Evolutionary conservation across 2,888 invertebrate species (phyloP), one percentile per base, ranked within the genome.

Genomic region (Rhorus exstirpatorius): DNA sequence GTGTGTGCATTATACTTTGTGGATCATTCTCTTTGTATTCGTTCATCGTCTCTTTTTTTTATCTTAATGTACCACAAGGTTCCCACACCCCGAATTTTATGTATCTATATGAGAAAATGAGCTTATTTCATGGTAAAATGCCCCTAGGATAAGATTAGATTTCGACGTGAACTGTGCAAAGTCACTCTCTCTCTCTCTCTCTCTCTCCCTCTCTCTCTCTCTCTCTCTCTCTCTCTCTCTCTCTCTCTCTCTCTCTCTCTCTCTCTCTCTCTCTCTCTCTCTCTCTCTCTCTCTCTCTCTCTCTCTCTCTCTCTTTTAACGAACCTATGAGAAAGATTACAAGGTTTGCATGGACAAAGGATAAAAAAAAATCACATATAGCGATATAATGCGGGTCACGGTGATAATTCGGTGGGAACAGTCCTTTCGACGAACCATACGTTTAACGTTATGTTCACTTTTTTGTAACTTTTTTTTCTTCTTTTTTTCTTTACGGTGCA

Each of bases 341-440:
- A 67, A 2, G 10, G 8, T n/a, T 55, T 0, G 58, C 61, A 41
- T 82, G 44, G 67, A 68, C 55, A 26, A n/a, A 14, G 14, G 35
- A n/a, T 19, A 55, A 35, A 19, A 12, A 41, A 44, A 72, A 67
- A 60, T 72, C 49, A 65, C 55, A 60, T 38, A 71, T 46, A 65
- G 51, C 68, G 61, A 75, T 19, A 81, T 60, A 60, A 78, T 82
- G 80, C 72, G 83, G 83, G 80, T 77, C 72, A 83, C 51, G 83
- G 67, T 77, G 68, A 77, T 77, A 68, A 49, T 72, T 81, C 60
- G 53, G 83, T 83, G 84, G 68, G 84, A 84, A 70, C 65, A 26
- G 51, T 26, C 31, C 55, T 65, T 35, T 31, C 60, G 19, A 51
- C 31, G 6, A 31, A 3, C 31, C 6, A 31, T 14, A 41, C 38